Conservation (phyloP, 1,140 invertebrate species). For the Lepidurus packardi region DNA sequence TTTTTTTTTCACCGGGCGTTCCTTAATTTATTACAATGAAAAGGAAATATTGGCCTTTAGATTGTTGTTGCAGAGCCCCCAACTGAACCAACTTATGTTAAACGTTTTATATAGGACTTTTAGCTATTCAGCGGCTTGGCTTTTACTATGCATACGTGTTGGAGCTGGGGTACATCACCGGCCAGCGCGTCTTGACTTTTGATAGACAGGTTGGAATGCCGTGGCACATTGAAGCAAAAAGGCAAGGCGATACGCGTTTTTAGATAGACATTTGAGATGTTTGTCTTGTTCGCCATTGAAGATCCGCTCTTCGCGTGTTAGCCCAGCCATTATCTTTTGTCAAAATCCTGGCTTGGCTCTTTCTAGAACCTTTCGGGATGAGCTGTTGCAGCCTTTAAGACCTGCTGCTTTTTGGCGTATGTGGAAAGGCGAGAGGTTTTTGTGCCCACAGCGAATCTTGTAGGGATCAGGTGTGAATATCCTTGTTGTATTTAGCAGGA, state of each 20-base stretch:
- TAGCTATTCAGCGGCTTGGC: neutral
- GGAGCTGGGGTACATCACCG: neutral
- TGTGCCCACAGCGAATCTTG: neutral
- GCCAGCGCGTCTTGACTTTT: slow-evolving; percentile 6
- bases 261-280: slow-evolving; percentile 15
- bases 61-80: neutral
- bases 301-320: slow-evolving; percentile 16
- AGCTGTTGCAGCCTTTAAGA: neutral
- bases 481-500: slow-evolving; percentile 9
- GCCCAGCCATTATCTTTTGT: slow-evolving; percentile 13
- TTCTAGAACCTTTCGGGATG: neutral
- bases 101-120: neutral
- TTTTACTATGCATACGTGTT: neutral
- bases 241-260: slow-evolving; percentile 20
- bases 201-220: slow-evolving; percentile 12
- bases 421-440: neutral
- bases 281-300: neutral
- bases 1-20: too few relatives aligned
- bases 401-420: neutral
- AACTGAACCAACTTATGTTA: neutral
- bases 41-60: slow-evolving; percentile 2
- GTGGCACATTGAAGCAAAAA: slow-evolving; percentile 19
- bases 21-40: neutral
- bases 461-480: slow-evolving; percentile 19
- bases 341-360: neutral